Percentiles rank a stretch among this genome's conserved stretches.
These are phyloP conservation scores for Pantala flavescens DNA, from an alignment of 1,140 invertebrate species.

Conservation along the genomic window DNA sequence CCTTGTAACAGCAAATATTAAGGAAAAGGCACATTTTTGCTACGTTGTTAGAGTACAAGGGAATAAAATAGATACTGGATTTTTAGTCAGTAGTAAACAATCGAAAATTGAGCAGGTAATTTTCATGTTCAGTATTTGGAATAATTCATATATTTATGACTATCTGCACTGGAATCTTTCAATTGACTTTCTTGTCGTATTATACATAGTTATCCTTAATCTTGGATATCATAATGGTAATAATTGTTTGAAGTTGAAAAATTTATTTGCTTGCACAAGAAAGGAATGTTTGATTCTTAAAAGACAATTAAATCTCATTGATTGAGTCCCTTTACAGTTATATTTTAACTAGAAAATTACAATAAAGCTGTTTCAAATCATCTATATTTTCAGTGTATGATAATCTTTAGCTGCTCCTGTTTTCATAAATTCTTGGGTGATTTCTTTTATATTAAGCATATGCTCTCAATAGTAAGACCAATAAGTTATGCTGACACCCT, in stretches of 20 bases:
- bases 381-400: too few species aligned
- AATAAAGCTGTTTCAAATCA: too few species aligned
- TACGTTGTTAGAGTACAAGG: not conserved
- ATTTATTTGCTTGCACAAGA: not conserved
- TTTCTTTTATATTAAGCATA: not conserved
- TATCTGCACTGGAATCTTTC: not conserved
- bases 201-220: not conserved
- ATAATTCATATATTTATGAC: not conserved
- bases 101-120: not conserved
- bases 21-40: not conserved
- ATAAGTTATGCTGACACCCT: too few species aligned
- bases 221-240: not conserved
- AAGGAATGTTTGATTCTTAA: not conserved
- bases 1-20: not conserved
- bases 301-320: not conserved
- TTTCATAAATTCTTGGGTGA: not conserved
- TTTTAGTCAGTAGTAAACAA: not conserved
- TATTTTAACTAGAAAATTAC: too few species aligned
- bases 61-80: not conserved
- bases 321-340: too few species aligned
- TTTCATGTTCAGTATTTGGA: not conserved
- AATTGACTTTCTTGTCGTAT: not conserved
- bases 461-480: not conserved
- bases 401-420: not conserved
- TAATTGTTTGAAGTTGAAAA: not conserved